These are phyloP conservation scores for Anoura caudifer DNA, from an alignment of 2,113 vertebrate species.

Conservation along the genomic window DNA sequence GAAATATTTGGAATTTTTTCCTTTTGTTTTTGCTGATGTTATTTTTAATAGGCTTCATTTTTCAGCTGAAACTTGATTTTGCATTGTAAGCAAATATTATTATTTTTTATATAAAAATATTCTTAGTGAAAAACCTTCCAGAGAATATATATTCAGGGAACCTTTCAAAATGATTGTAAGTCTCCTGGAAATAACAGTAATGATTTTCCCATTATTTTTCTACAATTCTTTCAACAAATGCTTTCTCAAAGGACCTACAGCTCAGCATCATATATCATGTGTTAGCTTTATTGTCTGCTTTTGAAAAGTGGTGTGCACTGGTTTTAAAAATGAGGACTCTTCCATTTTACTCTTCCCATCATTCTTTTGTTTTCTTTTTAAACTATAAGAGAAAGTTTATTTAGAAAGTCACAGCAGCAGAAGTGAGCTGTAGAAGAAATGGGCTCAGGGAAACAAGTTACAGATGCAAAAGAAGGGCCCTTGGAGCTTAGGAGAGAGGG, in stretches of 20 bases:
- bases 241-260: background rate
- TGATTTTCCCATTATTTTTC: background rate
- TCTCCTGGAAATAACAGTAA: background rate
- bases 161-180: background rate
- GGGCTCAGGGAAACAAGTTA: no score
- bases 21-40: background rate
- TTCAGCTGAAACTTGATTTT: conserved; percentile 1
- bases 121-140: background rate
- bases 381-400: no score
- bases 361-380: background rate
- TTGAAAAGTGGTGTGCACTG: background rate
- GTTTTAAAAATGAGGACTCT: background rate
- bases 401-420: no score
- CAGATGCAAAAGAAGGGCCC: no score
- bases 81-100: background rate
- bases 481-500: no score
- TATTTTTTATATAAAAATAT: background rate
- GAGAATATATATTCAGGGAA: conserved; percentile 4
- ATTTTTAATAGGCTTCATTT: conserved; percentile 1
- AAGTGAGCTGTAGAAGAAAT: no score
- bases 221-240: background rate
- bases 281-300: background rate
- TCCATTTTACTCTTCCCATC: background rate
- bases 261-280: background rate
- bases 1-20: background rate